A percentile compares a stretch with the other conserved stretches of the same genome.
Evolutionary conservation across 2,113 vertebrate species (phyloP).

Genomic region (Anarhynchus alexandrinus): DNA sequence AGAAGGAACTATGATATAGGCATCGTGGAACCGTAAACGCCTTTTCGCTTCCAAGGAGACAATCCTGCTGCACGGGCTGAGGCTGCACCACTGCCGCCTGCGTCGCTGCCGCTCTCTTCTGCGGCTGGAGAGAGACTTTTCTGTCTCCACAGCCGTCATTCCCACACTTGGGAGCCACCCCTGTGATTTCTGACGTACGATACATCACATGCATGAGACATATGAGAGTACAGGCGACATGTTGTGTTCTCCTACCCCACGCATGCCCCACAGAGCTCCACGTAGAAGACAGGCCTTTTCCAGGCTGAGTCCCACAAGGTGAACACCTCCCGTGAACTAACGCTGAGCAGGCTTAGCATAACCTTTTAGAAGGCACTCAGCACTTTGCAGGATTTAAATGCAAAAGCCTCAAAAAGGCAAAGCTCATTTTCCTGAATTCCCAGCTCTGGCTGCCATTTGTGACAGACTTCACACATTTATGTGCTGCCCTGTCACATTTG

Average conservation of each 20-base stretch:
- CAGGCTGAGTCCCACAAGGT: slow-evolving; percentile 24
- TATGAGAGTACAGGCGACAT: background rate
- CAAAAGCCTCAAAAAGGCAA: slow-evolving; percentile 60
- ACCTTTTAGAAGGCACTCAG: slow-evolving; percentile 39
- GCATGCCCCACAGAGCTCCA: background rate
- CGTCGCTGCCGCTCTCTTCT: background rate
- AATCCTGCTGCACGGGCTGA: background rate
- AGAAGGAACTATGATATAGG: background rate
- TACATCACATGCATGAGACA: background rate
- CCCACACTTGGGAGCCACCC: background rate
- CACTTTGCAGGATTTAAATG: slow-evolving; percentile 50
- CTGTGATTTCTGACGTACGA: background rate
- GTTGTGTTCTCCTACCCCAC: background rate
- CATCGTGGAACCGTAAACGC: background rate
- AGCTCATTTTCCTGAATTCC: slow-evolving; percentile 59
- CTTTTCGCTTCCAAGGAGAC: background rate
- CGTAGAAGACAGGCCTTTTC: background rate
- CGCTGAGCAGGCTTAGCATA: background rate
- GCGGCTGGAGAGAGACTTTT: background rate
- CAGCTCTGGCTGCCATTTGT: slow-evolving; percentile 61
- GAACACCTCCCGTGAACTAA: background rate
- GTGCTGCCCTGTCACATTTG: slow-evolving; percentile 64
- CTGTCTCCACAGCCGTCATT: background rate
- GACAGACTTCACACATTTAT: slow-evolving; percentile 68
- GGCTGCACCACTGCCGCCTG: background rate